These are phyloP conservation scores for Hippasteria phrygiana DNA, from an alignment of 53 echinoderm and acorn worm species.

Conservation along the genomic window DNA sequence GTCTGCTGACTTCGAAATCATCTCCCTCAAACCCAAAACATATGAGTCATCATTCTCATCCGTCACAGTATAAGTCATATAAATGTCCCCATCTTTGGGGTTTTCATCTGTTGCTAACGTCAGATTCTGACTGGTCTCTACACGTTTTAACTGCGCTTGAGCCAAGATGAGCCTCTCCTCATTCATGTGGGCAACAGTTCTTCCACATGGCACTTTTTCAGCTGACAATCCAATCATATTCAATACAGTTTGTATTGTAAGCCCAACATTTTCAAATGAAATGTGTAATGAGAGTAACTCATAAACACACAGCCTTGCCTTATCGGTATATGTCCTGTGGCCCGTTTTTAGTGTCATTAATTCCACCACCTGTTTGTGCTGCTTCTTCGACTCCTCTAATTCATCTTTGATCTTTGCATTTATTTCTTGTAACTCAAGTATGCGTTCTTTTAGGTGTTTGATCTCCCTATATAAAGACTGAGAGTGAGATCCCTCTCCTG, in stretches of 20 bases:
- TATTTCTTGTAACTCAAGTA: not conserved
- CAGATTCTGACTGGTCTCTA: not conserved
- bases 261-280: not conserved
- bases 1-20: conserved; percentile 31
- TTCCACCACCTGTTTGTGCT: not conserved
- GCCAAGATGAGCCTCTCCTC: conserved; percentile 35
- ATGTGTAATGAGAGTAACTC: conserved; percentile 27
- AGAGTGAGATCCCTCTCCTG: too few species aligned
- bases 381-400: not conserved
- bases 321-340: not conserved
- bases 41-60: not conserved
- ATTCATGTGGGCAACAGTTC: conserved; percentile 42
- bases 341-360: not conserved
- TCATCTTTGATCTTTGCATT: not conserved
- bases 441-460: not conserved
- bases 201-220: not conserved
- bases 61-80: conserved; percentile 26
- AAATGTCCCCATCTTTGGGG: conserved; percentile 36
- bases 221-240: conserved; percentile 31
- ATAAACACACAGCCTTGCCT: conserved; percentile 23
- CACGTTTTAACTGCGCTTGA: conserved; percentile 23
- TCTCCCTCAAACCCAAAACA: conserved; percentile 51
- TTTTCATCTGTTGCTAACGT: conserved; percentile 51
- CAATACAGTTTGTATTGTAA: conserved; percentile 24
- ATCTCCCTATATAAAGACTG: too few species aligned